phyloP scores from a whole-genome alignment of 1,140 invertebrate species.

The Druon quercuslanigerum region DNA sequence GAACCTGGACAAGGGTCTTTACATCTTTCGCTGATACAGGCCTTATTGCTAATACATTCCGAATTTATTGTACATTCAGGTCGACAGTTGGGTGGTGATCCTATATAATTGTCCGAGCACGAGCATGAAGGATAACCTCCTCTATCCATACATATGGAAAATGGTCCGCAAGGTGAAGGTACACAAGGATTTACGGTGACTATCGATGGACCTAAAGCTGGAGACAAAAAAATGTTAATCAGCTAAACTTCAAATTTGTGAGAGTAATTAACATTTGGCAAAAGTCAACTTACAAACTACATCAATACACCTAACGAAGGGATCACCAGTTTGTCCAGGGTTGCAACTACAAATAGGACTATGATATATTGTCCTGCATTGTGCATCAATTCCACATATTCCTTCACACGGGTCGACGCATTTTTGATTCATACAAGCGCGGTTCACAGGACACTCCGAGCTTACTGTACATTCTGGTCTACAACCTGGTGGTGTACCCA shows the following conservation, averaged over 20 bases:
- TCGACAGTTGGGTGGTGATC: slow-evolving; percentile 82
- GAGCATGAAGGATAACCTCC: slow-evolving; percentile 76
- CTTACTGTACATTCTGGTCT: slow-evolving; percentile 80
- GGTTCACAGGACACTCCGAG: slow-evolving; percentile 75
- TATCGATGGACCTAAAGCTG: slow-evolving; percentile 42
- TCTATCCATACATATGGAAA: slow-evolving; percentile 77
- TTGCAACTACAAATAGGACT: slow-evolving; percentile 76
- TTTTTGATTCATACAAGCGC: slow-evolving; percentile 73
- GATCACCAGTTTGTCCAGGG: slow-evolving; percentile 74
- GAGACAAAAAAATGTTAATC: slow-evolving; percentile 39
- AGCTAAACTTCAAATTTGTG: not conserved
- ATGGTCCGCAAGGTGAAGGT: slow-evolving; percentile 78
- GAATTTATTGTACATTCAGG: slow-evolving; percentile 84
- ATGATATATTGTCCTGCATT: slow-evolving; percentile 76
- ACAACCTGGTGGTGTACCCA: slow-evolving; percentile 81
- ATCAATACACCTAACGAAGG: slow-evolving; percentile 75
- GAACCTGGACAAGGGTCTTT: slow-evolving; percentile 83
- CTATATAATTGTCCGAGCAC: slow-evolving; percentile 78
- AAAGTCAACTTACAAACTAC: slow-evolving; percentile 69
- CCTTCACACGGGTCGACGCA: slow-evolving; percentile 77
- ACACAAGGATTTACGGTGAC: slow-evolving; percentile 68
- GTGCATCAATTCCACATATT: slow-evolving; percentile 76
- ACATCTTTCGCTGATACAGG: slow-evolving; percentile 85
- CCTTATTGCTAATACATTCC: slow-evolving; percentile 83
- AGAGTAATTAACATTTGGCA: not conserved